Conservation (phyloP, 64 coral and sea anemone species). For the Trachythela sp. region DNA sequence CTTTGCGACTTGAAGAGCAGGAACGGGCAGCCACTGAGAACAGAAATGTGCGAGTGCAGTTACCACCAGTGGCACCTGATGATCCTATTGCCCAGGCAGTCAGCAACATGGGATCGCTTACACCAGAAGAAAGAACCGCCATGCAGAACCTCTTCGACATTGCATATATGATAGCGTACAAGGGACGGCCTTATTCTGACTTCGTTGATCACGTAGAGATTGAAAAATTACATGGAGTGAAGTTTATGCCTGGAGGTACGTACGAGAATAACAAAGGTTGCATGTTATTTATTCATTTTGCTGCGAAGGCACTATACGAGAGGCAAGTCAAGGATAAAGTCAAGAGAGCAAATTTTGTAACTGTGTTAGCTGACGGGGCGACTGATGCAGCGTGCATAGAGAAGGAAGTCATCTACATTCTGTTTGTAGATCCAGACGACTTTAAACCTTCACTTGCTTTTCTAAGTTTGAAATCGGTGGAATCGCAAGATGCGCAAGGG, state of each 20-base stretch:
- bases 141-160: slow-evolving; percentile 62
- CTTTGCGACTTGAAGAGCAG: slow-evolving; percentile 54
- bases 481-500: slow-evolving; percentile 51
- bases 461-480: slow-evolving; percentile 46
- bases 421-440: no score
- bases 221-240: slow-evolving; percentile 58
- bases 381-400: no score
- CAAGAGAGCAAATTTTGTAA: slow-evolving; percentile 49
- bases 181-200: slow-evolving; percentile 58
- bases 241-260: slow-evolving; percentile 52
- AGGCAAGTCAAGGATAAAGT: slow-evolving; percentile 54
- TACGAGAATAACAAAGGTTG: slow-evolving; percentile 59
- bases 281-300: slow-evolving; percentile 60
- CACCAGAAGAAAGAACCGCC: slow-evolving; percentile 53
- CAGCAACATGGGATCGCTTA: slow-evolving; percentile 52
- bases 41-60: slow-evolving; percentile 53
- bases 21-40: slow-evolving; percentile 60
- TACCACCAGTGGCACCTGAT: slow-evolving; percentile 45
- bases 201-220: slow-evolving; percentile 54
- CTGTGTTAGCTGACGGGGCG: slow-evolving; percentile 32
- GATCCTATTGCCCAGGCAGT: slow-evolving; percentile 49
- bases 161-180: slow-evolving; percentile 62
- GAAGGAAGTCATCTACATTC: no score
- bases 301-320: slow-evolving; percentile 54
- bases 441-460: slow-evolving; percentile 49